These are phyloP conservation scores for Dreissena polymorpha DNA, from an alignment of 1,140 invertebrate species.

Conservation along the genomic window DNA sequence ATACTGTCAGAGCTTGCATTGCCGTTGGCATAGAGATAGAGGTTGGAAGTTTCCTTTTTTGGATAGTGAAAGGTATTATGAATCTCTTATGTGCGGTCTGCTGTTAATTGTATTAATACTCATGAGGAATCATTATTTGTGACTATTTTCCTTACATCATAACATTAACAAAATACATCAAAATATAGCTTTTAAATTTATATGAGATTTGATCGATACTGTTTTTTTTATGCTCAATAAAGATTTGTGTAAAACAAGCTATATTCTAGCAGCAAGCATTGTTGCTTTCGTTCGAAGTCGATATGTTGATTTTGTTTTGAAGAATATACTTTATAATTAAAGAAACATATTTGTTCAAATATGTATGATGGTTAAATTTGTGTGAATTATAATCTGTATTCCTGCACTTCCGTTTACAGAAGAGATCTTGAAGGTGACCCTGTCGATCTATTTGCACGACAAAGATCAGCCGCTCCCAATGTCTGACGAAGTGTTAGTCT, in stretches of 20 bases:
- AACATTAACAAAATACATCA: neutral
- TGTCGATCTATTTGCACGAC: constrained; percentile 5
- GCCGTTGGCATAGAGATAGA: no score
- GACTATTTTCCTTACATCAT: no score
- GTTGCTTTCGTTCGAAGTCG: no score
- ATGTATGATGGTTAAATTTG: neutral
- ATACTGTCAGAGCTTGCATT: no score
- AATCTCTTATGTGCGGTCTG: no score
- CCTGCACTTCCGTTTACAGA: neutral
- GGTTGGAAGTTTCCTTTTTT: no score
- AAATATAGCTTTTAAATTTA: neutral
- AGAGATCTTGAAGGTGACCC: constrained; percentile 13
- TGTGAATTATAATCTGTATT: neutral
- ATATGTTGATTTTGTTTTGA: no score
- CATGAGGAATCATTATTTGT: no score
- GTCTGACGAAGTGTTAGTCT: constrained; percentile 34
- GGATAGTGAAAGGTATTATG: no score
- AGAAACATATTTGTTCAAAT: neutral
- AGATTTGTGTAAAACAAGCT: neutral
- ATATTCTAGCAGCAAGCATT: no score
- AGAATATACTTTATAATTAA: neutral
- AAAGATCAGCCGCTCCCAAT: constrained; percentile 21
- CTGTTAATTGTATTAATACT: no score
- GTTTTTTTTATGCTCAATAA: neutral
- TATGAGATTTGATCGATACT: neutral